Conservation (phyloP, 2,888 invertebrate genomes). For the Panopea generosa region DNA sequence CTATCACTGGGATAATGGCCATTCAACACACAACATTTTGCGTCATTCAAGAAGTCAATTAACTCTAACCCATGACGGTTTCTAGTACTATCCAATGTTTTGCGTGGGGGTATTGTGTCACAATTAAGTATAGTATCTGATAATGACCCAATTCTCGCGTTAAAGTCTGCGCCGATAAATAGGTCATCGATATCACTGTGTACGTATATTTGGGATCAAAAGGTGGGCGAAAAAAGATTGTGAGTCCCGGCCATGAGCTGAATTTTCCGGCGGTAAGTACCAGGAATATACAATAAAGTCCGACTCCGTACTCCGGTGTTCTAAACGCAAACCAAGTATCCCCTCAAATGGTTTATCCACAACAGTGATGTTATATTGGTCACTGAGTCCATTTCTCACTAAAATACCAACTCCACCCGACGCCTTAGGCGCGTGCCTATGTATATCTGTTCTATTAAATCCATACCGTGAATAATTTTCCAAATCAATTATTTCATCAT, state of each 20-base stretch:
- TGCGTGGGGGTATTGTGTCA: slow-evolving; percentile 15
- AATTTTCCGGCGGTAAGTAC: slow-evolving; percentile 23
- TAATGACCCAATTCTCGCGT: slow-evolving; percentile 30
- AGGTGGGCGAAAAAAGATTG: slow-evolving; percentile 13
- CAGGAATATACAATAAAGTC: slow-evolving; percentile 15
- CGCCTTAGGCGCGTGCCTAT: slow-evolving; percentile 14
- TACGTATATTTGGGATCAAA: slow-evolving; percentile 14
- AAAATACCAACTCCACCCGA: slow-evolving; percentile 15
- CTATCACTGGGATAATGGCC: slow-evolving; percentile 14
- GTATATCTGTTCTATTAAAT: slow-evolving; percentile 9
- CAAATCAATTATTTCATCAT: not conserved
- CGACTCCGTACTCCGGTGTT: not conserved
- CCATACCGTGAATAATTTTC: slow-evolving; percentile 11
- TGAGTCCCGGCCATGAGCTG: slow-evolving; percentile 16
- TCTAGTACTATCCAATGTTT: slow-evolving; percentile 3
- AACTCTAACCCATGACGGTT: slow-evolving; percentile 22
- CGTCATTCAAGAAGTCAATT: slow-evolving; percentile 19
- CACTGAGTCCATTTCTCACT: not conserved
- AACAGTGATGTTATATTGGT: slow-evolving; percentile 1
- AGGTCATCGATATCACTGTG: slow-evolving; percentile 17
- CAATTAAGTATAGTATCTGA: slow-evolving; percentile 5
- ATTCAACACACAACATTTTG: slow-evolving; percentile 29
- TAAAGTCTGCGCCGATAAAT: slow-evolving; percentile 21
- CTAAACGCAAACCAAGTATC: slow-evolving; percentile 8
- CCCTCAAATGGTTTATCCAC: slow-evolving; percentile 13